Conservation (phyloP, 2,113 vertebrate species). For the Verasper variegatus region DNA sequence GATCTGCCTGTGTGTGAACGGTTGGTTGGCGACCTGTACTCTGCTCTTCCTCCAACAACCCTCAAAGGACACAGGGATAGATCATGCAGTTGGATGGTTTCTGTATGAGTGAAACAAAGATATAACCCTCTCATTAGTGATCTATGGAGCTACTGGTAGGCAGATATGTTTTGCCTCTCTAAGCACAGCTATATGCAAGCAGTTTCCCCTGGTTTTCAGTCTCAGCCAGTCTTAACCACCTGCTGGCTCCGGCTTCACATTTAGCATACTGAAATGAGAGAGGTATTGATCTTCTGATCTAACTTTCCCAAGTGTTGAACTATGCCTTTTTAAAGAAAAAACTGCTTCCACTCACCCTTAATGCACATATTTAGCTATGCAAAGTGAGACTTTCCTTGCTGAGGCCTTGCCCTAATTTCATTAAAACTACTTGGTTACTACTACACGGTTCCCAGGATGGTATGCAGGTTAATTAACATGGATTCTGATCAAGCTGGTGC, state of each 20-base stretch:
- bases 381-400: background rate
- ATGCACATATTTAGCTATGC: background rate
- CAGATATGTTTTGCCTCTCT: background rate
- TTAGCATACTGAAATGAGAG: background rate
- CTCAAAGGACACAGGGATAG: background rate
- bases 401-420: background rate
- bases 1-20: too few species aligned
- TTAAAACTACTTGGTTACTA: background rate
- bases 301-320: background rate
- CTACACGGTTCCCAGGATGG: too few species aligned
- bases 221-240: background rate
- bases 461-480: too few species aligned
- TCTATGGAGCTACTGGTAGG: background rate
- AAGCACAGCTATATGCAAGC: background rate
- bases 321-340: background rate
- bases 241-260: background rate
- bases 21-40: background rate
- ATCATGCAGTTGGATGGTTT: background rate
- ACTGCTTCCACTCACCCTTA: background rate
- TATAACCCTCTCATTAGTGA: background rate
- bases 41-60: too few species aligned
- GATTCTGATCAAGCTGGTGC: background rate
- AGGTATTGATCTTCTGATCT: background rate
- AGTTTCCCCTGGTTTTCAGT: background rate
- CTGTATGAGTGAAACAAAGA: background rate